Evolutionary conservation across 2,888 invertebrate species (phyloP).

Genomic region (Aleiodes leptofemur): DNA sequence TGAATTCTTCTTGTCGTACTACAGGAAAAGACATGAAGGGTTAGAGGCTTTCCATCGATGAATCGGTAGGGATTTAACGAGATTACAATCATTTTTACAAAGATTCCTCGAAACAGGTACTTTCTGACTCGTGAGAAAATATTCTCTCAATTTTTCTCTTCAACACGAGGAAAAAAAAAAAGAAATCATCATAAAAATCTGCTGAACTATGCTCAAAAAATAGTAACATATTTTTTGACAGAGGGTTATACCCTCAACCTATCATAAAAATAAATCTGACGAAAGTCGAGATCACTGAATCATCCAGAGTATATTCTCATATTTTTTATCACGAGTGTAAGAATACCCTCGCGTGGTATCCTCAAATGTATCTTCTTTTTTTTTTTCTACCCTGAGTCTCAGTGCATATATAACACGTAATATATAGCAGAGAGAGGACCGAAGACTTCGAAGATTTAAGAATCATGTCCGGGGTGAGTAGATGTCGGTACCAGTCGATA

Average conservation of each 20-base stretch:
- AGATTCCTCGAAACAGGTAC: constrained; percentile 37
- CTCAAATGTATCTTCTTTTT: not conserved
- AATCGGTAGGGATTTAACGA: constrained; percentile 53
- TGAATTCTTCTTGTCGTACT: constrained; percentile 26
- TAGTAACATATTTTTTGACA: no score
- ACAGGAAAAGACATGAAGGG: constrained; percentile 43
- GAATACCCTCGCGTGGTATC: constrained; percentile 10
- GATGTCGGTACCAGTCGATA: constrained; percentile 68
- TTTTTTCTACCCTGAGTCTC: not conserved
- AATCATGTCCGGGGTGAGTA: constrained; percentile 61
- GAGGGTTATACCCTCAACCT: not conserved
- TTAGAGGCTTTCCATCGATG: constrained; percentile 39
- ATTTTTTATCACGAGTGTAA: constrained; percentile 15
- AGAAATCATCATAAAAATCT: not conserved
- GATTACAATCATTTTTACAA: constrained; percentile 51
- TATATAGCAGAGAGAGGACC: constrained; percentile 49
- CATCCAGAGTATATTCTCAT: not conserved
- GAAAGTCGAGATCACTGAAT: constrained; percentile 31
- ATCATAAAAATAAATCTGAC: constrained; percentile 6
- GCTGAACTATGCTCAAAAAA: not conserved
- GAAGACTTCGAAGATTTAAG: constrained; percentile 59
- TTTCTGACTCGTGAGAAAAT: constrained; percentile 19
- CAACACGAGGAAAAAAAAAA: not conserved
- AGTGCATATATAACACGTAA: constrained; percentile 24
- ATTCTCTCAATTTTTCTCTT: constrained; percentile 6